Percentiles rank a stretch among this genome's conserved stretches.
These are phyloP conservation scores for Parapristionchus giblindavisi DNA, from an alignment of 2,888 invertebrate species.

Conservation along the genomic window DNA sequence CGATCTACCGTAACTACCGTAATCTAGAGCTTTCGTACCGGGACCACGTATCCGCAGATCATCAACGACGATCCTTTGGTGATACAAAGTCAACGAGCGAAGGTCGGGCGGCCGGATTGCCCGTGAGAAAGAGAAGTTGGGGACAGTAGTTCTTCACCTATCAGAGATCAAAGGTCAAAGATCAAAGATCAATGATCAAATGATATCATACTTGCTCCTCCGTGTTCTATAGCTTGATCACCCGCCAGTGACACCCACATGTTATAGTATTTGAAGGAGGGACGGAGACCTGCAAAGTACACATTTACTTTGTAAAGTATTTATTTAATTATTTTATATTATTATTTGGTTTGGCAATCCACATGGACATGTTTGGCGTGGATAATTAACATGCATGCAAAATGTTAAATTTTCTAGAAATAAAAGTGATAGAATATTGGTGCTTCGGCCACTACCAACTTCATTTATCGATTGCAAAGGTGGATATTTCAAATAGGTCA, in stretches of 20 bases:
- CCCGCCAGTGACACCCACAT: constrained; percentile 87
- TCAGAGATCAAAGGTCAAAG: background rate
- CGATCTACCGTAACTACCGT: too few relatives aligned
- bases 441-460: too few relatives aligned
- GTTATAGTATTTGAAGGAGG: constrained; percentile 80
- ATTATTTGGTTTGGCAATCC: too few relatives aligned
- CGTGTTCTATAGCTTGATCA: constrained; percentile 86
- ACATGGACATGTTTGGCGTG: too few relatives aligned
- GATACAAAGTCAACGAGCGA: constrained; percentile 91
- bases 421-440: too few relatives aligned
- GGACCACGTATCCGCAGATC: constrained; percentile 86
- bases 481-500: too few relatives aligned
- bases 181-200: too few relatives aligned
- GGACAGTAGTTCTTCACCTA: constrained; percentile 75
- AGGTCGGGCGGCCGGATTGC: constrained; percentile 84
- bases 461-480: too few relatives aligned
- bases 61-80: constrained; percentile 89
- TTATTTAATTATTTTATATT: too few relatives aligned
- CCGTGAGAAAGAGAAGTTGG: constrained; percentile 86
- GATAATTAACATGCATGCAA: too few relatives aligned
- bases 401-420: too few relatives aligned
- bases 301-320: too few relatives aligned
- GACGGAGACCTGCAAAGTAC: constrained; percentile 71
- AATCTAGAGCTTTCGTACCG: constrained; percentile 76
- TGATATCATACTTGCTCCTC: constrained; percentile 84